Evolutionary conservation across 2,888 invertebrate genomes (phyloP), one percentile per base, ranked within the genome.

Genomic region (Drosophila sordidapex): DNA sequence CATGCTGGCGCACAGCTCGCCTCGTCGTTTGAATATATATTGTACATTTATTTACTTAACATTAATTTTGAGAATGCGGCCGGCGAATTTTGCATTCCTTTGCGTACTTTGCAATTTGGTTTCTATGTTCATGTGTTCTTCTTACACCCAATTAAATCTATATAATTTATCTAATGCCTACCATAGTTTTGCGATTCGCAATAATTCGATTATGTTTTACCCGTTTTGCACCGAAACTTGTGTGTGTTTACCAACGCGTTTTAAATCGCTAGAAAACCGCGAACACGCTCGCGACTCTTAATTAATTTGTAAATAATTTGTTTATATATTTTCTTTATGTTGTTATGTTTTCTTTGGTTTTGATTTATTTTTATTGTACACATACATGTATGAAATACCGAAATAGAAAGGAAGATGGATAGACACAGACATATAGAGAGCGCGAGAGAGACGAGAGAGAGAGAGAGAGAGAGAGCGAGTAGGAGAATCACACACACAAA

Each of bases 221-320:
- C 89, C 87, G 91, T 91, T 91, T 91, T 90, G 82, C 79, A 86
- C 91, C 91, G 91, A 91, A 91, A 91, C 91, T 91, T 91, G 91
- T 89, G 91, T 90, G 74, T 70, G 15, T 70, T 54, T 75, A 40
- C 29, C 31, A 31, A 58, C 61, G 58, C 64, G 56, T 54, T 52
- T 59, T 51, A 60, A 68, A 61, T 46, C 58, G 64, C 48, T 38
- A 58, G 58, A 25, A 53, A 59, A 65, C 31, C 43, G 43, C 11
- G 21, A 2, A 43, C 43, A 49, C 69, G 54, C 70, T 58, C 62
- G 67, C 56, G 67, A 38, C 29, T 56, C 54, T 46, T 58, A 53
- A 38, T 57, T 43, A 48, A 63, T 64, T 57, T 57, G 51, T 58
- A 61, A 59, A 53, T 68, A 40, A 18, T 57, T 21, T 56, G 3